Percentiles rank a stretch among this genome's conserved stretches.
phyloP scores from a whole-genome alignment of 2,888 invertebrate species.

The Temnothorax ravouxi region DNA sequence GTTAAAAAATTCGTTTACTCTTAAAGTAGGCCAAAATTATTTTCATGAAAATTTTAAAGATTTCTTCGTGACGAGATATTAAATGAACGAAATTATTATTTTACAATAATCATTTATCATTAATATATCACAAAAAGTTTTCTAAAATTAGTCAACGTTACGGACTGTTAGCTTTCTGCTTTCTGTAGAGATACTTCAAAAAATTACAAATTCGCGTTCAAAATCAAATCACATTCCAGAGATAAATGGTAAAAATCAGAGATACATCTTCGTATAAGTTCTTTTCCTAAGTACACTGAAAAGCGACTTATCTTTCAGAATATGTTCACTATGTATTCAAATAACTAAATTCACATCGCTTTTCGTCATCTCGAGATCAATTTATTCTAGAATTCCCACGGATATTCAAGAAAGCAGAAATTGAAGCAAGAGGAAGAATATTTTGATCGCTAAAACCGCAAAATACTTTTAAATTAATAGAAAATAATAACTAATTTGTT shows the following conservation, averaged over 20 bases:
- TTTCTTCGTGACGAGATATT: not conserved
- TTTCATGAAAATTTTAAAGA: not conserved
- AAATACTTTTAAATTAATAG: not conserved
- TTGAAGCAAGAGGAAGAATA: not conserved
- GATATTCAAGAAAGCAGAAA: not conserved
- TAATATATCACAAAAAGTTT: not conserved
- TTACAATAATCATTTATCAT: not conserved
- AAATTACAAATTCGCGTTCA: not conserved
- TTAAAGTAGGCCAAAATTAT: not conserved
- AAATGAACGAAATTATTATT: not conserved
- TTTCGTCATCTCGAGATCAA: slow-evolving; percentile 5
- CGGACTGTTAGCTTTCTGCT: not conserved
- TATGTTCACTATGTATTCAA: not conserved
- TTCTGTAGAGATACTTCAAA: not conserved
- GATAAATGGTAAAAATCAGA: not conserved
- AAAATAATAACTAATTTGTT: not conserved
- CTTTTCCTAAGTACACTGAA: not conserved
- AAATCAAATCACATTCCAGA: not conserved
- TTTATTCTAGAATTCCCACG: slow-evolving; percentile 12
- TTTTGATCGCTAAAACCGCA: not conserved
- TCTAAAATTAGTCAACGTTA: not conserved
- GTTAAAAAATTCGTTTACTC: not conserved
- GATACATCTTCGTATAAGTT: not conserved
- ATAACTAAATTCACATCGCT: not conserved
- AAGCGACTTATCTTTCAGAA: not conserved